Evolutionary conservation across 2,797 vertebrate genomes (phyloP), one percentile per base, ranked within the genome.

Genomic region (Falco naumanni): DNA sequence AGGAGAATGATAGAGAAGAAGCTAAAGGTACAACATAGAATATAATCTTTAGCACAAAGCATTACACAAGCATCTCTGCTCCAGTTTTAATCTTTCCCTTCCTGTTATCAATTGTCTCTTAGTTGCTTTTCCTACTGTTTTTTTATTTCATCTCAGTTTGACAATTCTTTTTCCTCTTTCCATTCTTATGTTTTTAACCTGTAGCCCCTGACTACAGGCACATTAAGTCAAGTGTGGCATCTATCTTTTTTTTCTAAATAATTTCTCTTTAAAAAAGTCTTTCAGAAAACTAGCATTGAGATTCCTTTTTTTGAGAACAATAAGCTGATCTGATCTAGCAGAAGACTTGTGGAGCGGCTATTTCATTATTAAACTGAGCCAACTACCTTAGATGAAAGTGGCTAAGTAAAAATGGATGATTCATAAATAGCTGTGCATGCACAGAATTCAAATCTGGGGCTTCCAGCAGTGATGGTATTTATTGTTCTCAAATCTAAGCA

Each of bases 351-450:
- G 59, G 65, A 89, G 51, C 81, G 13, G n/a, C 31, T 41, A 69
- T 89, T 91, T 76, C 48, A 39, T 65, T 84, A 65, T 45, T 84
- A 88, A 91, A 80, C 51, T 19, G 39, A 95, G 79, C 33, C 53
- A 92, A 59, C 57, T 92, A 91, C 86, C 84, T 92, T 94, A 94
- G 72, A 93, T 81, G 87, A 89, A 95, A 97, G 57, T 18, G 34
- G 39, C 51, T 33, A 72, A 96, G 60, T 76, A 72, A 53, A 93
- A 96, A 70, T n/a, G 63, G 59, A 79, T 84, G 72, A 86, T 96
- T 91, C 57, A 70, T 69, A 94, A 95, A 93, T 39, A 92, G 76
- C 50, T 92, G 51, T 84, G 78, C 34, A 70, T 1, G 37, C 59
- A 86, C 63, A 84, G 65, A 82, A 81, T 90, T 86, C 43, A 79